Evolutionary conservation across 2,113 vertebrate species (phyloP).

Genomic region (Raphicerus campestris): DNA sequence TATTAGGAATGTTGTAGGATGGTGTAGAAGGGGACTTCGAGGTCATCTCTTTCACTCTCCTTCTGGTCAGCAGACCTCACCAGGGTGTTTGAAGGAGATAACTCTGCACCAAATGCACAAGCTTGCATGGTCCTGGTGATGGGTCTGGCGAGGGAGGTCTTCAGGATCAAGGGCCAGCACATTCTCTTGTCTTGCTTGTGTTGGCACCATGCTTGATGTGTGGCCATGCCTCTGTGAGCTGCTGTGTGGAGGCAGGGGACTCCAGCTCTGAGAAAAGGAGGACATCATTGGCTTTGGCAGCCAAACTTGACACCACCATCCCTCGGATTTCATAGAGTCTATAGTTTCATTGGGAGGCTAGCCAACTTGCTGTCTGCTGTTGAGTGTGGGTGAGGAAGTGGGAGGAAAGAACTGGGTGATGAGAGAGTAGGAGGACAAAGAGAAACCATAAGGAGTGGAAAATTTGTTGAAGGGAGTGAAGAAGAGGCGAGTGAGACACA

Average conservation of each 20-base stretch:
- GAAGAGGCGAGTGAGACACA: background rate
- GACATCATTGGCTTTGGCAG: background rate
- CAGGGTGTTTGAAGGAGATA: background rate
- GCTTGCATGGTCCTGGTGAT: background rate
- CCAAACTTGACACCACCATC: background rate
- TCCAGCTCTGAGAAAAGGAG: background rate
- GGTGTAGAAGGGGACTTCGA: background rate
- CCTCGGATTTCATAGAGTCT: background rate
- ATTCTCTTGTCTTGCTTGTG: background rate
- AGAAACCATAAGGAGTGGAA: slow-evolving; percentile 14
- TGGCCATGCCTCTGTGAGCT: background rate
- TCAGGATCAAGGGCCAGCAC: too few species aligned
- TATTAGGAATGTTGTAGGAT: background rate
- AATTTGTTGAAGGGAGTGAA: slow-evolving; percentile 13
- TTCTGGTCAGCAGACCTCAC: background rate
- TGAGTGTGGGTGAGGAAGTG: slow-evolving; percentile 62
- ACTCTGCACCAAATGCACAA: background rate
- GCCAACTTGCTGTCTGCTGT: slow-evolving; percentile 67
- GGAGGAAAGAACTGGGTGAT: slow-evolving; percentile 65
- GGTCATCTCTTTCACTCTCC: background rate
- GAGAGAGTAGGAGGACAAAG: slow-evolving; percentile 58
- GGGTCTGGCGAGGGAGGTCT: background rate
- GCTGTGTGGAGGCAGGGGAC: background rate
- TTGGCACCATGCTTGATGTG: background rate
- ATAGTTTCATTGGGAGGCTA: slow-evolving; percentile 38